Evolutionary conservation across 2,888 invertebrate species (phyloP), one percentile per base, ranked within the genome.

Genomic region (Netelia virgata): DNA sequence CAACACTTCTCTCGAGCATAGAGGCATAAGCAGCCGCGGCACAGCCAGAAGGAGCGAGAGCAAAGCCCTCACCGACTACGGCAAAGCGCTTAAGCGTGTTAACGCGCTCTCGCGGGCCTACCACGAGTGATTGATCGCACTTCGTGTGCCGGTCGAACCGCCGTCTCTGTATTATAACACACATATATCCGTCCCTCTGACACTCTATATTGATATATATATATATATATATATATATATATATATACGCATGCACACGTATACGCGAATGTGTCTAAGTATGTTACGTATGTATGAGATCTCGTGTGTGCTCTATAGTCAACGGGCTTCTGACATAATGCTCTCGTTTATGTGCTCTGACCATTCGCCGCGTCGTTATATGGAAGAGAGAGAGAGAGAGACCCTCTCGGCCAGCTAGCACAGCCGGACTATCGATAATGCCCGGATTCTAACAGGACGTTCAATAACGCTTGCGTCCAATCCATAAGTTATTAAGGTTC

Each of bases 401-500:
- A 66, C 55, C 55, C 64, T 63, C 50, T 57, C 18, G 18, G 18
- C 64, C 61, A 47, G n/a, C 77, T 28, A 18, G 82, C 83, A 78
- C 82, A 80, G 84, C 68, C 79, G 84, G 87, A 87, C 88, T 87
- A 90, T 92, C 92, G 92, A 91, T 92, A 91, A 91, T 89, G 89
- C 91, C 90, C 90, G 90, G 91, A 92, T 91, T 91, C 88, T 89
- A 91, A 91, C 90, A 87, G 89, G 86, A 86, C 89, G 91, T 88
- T 92, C 92, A 90, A 92, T 91, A 90, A 91, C 90, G 90, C 88
- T 77, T 59, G 85, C 86, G 89, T 91, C 89, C 90, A 88, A 91
- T 92, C 91, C 90, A 92, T 91, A 90, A 91, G 91, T 92, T 92
- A 92, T 92, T 91, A 91, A 91, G 89, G 90, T 90, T 78, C 70